These are phyloP conservation scores for Melierax canorus DNA, from an alignment of 2,113 vertebrate species.

Conservation along the genomic window DNA sequence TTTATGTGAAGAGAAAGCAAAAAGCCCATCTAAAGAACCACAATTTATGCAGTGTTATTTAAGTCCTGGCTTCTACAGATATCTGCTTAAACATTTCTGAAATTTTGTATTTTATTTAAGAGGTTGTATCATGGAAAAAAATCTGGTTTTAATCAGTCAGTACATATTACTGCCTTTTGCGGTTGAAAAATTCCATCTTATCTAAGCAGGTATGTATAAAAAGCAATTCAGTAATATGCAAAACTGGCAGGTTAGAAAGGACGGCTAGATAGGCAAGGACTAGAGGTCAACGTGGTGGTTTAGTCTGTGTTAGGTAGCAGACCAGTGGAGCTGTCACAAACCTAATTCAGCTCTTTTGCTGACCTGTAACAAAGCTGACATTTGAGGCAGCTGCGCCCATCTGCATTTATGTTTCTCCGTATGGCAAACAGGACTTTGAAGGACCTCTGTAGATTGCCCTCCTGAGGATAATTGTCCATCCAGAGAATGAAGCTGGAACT, in stretches of 20 bases:
- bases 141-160: slow-evolving; percentile 61
- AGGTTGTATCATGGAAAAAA: slow-evolving; percentile 39
- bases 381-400: background rate
- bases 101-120: slow-evolving; percentile 39
- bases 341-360: background rate
- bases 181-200: slow-evolving; percentile 54
- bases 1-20: background rate
- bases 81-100: slow-evolving; percentile 38
- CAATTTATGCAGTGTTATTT: slow-evolving; percentile 31
- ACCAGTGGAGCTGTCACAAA: background rate
- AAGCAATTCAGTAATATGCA: slow-evolving; percentile 30
- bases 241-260: background rate
- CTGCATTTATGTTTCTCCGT: background rate
- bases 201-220: slow-evolving; percentile 26
- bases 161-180: slow-evolving; percentile 33
- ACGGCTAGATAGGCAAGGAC: background rate
- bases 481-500: background rate
- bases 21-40: slow-evolving; percentile 47
- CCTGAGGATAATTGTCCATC: background rate
- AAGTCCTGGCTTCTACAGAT: slow-evolving; percentile 40
- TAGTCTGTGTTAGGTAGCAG: background rate
- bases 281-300: background rate
- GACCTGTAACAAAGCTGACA: background rate
- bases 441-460: background rate
- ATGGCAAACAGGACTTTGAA: background rate